phyloP scores from a whole-genome alignment of 2,797 vertebrate species.

The Coregonus suidteri region DNA sequence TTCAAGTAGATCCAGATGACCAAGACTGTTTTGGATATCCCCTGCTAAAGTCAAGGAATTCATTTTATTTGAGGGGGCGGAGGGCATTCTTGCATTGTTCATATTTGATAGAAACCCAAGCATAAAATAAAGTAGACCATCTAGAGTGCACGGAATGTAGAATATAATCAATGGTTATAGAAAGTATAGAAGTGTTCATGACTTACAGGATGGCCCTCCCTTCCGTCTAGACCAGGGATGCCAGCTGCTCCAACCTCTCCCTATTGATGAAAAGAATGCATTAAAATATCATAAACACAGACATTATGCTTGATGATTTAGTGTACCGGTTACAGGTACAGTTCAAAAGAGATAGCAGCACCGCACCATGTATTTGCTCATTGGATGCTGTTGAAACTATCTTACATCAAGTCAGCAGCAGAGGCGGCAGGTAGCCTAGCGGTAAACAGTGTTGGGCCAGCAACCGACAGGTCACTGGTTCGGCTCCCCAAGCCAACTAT shows the following conservation, averaged over 20 bases:
- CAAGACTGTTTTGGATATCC: background rate
- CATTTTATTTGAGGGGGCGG: background rate
- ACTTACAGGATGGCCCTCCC: slow-evolving; percentile 88
- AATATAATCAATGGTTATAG: too few relatives aligned
- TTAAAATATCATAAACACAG: background rate
- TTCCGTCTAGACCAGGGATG: slow-evolving; percentile 86
- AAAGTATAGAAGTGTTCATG: slow-evolving; percentile 8
- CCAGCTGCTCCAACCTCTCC: slow-evolving; percentile 86
- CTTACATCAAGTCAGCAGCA: too few relatives aligned
- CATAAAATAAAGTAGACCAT: background rate
- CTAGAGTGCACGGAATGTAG: too few relatives aligned
- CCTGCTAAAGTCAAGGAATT: background rate
- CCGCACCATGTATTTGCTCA: background rate
- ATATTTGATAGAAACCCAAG: slow-evolving; percentile 11
- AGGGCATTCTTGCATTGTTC: background rate
- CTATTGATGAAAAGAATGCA: slow-evolving; percentile 59
- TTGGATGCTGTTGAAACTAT: background rate
- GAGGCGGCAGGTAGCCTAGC: too few relatives aligned
- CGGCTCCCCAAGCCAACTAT: too few relatives aligned
- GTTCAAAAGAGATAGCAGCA: background rate
- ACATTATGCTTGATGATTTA: background rate
- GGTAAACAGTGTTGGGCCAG: too few relatives aligned
- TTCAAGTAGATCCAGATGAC: slow-evolving; percentile 40
- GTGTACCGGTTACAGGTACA: background rate
- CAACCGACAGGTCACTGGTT: too few relatives aligned